Percentiles rank a stretch among this genome's conserved stretches.
Conservation (phyloP, 2,888 invertebrate genomes). For the Apamea epomidion region DNA sequence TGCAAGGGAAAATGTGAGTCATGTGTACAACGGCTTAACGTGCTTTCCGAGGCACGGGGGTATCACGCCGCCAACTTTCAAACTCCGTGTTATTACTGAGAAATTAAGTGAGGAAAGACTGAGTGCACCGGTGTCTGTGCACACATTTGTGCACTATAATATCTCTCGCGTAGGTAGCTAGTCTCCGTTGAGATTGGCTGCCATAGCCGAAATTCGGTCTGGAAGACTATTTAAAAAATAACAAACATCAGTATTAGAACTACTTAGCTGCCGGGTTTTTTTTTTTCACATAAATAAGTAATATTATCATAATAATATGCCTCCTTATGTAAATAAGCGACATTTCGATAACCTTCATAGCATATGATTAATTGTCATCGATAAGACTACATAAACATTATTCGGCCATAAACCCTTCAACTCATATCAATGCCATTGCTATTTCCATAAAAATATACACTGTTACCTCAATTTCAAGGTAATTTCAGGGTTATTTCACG, state of each 20-base stretch:
- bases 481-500: conserved; percentile 33
- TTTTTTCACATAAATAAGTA: neutral
- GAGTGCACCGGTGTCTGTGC: too few species aligned
- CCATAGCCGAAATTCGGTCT: too few species aligned
- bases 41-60: too few species aligned
- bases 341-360: neutral
- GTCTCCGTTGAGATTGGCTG: too few species aligned
- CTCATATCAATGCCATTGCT: conserved; percentile 13
- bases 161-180: too few species aligned
- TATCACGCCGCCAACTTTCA: too few species aligned
- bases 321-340: neutral
- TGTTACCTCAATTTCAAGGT: conserved; percentile 29
- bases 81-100: too few species aligned
- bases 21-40: neutral
- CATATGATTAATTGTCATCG: neutral
- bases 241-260: neutral
- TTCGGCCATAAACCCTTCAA: conserved; percentile 21
- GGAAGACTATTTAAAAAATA: neutral
- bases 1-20: neutral
- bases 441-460: conserved; percentile 36
- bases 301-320: neutral
- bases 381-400: conserved; percentile 9
- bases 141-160: too few species aligned
- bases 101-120: too few species aligned
- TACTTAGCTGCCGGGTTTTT: neutral